A percentile compares a stretch with the other conserved stretches of the same genome.
These are phyloP conservation scores for Chlorops oryzae DNA, from an alignment of 1,140 invertebrate species.

Conservation along the genomic window DNA sequence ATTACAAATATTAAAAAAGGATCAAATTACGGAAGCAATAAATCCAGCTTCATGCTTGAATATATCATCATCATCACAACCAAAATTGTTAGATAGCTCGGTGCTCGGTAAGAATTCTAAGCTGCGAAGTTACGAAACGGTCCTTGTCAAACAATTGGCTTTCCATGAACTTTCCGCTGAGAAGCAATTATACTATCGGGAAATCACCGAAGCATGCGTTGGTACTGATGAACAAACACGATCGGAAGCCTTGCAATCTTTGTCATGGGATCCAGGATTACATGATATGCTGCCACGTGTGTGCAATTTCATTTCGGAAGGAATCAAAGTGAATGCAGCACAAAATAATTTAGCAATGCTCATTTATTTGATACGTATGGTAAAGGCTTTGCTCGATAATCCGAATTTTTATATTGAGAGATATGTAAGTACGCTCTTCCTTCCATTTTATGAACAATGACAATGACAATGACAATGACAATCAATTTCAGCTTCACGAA, in stretches of 20 bases:
- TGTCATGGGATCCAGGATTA: slow-evolving; percentile 90
- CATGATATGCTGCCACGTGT: slow-evolving; percentile 98
- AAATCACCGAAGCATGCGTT: slow-evolving; percentile 99
- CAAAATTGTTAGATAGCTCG: slow-evolving; percentile 65
- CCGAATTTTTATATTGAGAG: slow-evolving; percentile 94
- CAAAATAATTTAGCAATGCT: slow-evolving; percentile 96
- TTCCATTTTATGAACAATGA: not conserved
- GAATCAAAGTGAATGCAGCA: slow-evolving; percentile 96
- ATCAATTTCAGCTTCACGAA: slow-evolving; percentile 76
- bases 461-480: no score
- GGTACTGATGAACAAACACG: slow-evolving; percentile 91
- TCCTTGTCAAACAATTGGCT: slow-evolving; percentile 91
- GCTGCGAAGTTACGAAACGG: slow-evolving; percentile 78
- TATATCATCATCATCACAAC: slow-evolving; percentile 59
- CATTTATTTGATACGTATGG: slow-evolving; percentile 99
- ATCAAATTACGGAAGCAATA: slow-evolving; percentile 82
- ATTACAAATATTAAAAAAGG: slow-evolving; percentile 79
- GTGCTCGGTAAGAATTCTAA: slow-evolving; percentile 73
- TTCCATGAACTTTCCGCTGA: slow-evolving; percentile 96
- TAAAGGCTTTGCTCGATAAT: slow-evolving; percentile 92
- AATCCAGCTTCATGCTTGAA: slow-evolving; percentile 87
- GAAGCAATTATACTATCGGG: slow-evolving; percentile 98
- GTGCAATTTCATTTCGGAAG: slow-evolving; percentile 97
- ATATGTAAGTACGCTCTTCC: slow-evolving; percentile 82
- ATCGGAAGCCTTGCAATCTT: slow-evolving; percentile 87